Percentiles rank a stretch among this genome's conserved stretches.
Conservation (phyloP, 1,140 invertebrate species). For the Mycetomoellerius zeteki region DNA sequence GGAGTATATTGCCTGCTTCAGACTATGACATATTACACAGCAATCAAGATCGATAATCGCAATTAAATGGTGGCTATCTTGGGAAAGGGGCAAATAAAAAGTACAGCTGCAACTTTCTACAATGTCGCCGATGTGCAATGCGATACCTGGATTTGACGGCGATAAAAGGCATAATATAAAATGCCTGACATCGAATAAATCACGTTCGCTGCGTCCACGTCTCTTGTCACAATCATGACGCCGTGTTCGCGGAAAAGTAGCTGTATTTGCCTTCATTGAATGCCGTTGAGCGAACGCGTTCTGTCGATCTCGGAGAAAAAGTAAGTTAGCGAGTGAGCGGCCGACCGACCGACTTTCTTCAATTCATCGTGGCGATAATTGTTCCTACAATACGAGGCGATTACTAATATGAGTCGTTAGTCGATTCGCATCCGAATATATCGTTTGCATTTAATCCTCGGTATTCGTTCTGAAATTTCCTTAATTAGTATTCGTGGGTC, state of each 20-base stretch:
- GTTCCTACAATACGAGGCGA: neutral
- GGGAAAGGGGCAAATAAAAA: slow-evolving; percentile 2
- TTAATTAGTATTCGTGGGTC: too few relatives aligned
- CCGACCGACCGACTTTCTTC: slow-evolving; percentile 19
- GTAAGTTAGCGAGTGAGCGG: neutral
- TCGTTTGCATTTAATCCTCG: too few relatives aligned
- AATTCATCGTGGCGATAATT: slow-evolving; percentile 25
- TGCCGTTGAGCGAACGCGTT: slow-evolving; percentile 13
- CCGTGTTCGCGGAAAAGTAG: neutral
- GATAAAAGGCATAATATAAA: slow-evolving; percentile 16
- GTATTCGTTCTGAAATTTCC: too few relatives aligned
- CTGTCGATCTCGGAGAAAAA: neutral
- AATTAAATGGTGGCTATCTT: slow-evolving; percentile 31
- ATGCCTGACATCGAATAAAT: slow-evolving; percentile 28
- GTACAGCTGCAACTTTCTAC: slow-evolving; percentile 13
- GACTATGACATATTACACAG: slow-evolving; percentile 10
- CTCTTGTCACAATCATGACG: neutral
- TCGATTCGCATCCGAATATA: neutral
- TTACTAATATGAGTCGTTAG: neutral
- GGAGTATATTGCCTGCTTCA: neutral
- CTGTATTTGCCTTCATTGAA: slow-evolving; percentile 27
- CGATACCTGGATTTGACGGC: neutral
- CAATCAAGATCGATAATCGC: slow-evolving; percentile 17
- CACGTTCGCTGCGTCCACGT: slow-evolving; percentile 15
- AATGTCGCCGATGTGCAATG: neutral